Conservation (phyloP, 2,113 vertebrate genomes). For the Carassius gibelio region DNA sequence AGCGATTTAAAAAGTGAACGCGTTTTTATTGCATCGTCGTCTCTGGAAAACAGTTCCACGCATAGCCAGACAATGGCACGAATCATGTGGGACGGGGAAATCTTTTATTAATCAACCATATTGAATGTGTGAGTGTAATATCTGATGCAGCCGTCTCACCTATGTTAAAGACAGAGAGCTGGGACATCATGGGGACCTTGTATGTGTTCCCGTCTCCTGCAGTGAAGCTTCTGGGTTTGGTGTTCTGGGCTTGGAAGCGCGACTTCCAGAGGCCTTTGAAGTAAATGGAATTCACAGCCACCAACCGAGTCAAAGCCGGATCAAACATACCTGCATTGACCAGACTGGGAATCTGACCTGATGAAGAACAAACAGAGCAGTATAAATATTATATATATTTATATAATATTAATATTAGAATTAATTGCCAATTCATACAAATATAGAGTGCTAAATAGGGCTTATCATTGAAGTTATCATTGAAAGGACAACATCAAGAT, state of each 20-base stretch:
- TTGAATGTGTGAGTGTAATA: not conserved
- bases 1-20: not conserved
- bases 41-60: not conserved
- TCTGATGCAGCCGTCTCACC: slow-evolving; percentile 74
- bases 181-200: slow-evolving; percentile 93
- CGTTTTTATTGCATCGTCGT: not conserved
- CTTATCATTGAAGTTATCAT: not conserved
- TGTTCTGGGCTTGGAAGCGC: slow-evolving; percentile 86
- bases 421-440: not conserved
- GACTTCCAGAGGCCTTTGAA: slow-evolving; percentile 97
- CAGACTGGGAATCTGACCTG: slow-evolving; percentile 89
- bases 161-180: slow-evolving; percentile 85
- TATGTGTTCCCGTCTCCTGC: slow-evolving; percentile 79
- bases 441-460: too few relatives aligned
- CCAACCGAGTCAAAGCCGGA: slow-evolving; percentile 78
- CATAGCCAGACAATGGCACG: not conserved
- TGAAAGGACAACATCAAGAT: not conserved
- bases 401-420: not conserved
- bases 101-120: not conserved
- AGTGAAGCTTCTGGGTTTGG: slow-evolving; percentile 85
- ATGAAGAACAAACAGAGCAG: not conserved
- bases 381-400: not conserved
- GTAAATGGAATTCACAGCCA: slow-evolving; percentile 87
- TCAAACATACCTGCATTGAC: slow-evolving; percentile 83
- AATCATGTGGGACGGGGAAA: not conserved